Base-by-base conservation (phyloP, 2,888 invertebrate species). In the Serripes groenlandicus region DNA sequence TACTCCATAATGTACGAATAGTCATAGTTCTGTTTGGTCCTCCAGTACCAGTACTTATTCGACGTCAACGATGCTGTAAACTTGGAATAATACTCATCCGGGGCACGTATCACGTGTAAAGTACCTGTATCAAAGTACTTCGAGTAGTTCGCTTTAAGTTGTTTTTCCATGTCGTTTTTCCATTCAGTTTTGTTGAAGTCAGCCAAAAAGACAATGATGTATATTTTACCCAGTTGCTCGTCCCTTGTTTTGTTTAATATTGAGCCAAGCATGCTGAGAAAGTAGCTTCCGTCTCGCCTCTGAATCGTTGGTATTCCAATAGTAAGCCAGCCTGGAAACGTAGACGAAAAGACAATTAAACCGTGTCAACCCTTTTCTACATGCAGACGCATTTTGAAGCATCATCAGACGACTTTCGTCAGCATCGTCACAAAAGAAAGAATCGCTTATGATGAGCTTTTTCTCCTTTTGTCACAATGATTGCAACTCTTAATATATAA, bases 281-380 rank as follows among this genome's bases (percentile, higher is more conserved):
- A 88, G 85, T 95, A 95, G 74, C 91, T 91, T 37, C 86, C 91
- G 26, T 94, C 94, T 26, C 91, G 89, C 30, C 95, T 90, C 73
- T 91, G 90, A 21, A 95, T 93, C 4, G 94, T 93, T 4, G 95
- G 94, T 37, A 95, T 94, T 3, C 95, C 95, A n/a, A 95, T 94
- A 0, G 94, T 93, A 7, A 95, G 86, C 70, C 92, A 93, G 58
- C 92, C 94, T 92, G 88, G n/a, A 83, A 85, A n/a, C n/a, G n/a
- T 15, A 49, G 30, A 34, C 18, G 1, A 28, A 62, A 32, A 75
- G 21, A 9, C 28, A 30, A 30, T 30, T 15, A 62, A n/a, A 30
- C n/a, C n/a, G n/a, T n/a, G n/a, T n/a, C n/a, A 62, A 18, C 23
- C 7, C 56, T 11, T 56, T 23, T 7, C 18, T 56, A 7, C 7